These are phyloP conservation scores for Nesogale talazaci DNA, from an alignment of 2,113 vertebrate species.

Conservation along the genomic window DNA sequence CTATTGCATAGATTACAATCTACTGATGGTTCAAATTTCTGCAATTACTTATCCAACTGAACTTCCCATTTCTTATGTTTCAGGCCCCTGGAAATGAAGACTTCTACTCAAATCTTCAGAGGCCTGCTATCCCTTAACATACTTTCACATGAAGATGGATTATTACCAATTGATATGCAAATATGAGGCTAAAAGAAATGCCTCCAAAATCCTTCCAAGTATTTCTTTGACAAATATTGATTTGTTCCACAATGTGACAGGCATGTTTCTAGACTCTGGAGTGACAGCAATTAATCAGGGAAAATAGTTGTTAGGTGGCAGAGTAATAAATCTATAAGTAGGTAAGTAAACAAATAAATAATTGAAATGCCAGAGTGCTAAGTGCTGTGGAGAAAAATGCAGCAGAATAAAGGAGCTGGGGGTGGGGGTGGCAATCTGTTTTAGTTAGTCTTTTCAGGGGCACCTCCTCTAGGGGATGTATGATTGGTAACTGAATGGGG, in stretches of 20 bases:
- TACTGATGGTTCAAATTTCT: too few relatives aligned
- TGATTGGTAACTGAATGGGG: not conserved
- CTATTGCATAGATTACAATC: too few relatives aligned
- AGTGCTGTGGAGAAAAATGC: not conserved
- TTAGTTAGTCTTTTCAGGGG: fast-evolving
- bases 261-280: not conserved
- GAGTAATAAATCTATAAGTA: not conserved
- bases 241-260: fast-evolving
- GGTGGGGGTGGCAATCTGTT: too few relatives aligned
- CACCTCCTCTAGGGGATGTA: not conserved
- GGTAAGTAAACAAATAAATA: not conserved
- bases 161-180: too few relatives aligned
- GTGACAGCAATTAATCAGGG: not conserved
- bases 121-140: too few relatives aligned
- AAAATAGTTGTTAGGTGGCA: not conserved
- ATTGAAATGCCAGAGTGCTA: not conserved
- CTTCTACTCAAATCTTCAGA: too few relatives aligned
- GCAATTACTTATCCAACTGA: too few relatives aligned
- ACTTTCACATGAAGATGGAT: too few relatives aligned
- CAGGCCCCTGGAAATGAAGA: too few relatives aligned
- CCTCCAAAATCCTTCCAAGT: too few relatives aligned
- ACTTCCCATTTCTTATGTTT: too few relatives aligned
- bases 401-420: not conserved
- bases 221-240: not conserved
- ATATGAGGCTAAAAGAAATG: too few relatives aligned